Evolutionary conservation across 2,113 vertebrate species (phyloP), one percentile per base, ranked within the genome.

Genomic region (Willisornis vidua): DNA sequence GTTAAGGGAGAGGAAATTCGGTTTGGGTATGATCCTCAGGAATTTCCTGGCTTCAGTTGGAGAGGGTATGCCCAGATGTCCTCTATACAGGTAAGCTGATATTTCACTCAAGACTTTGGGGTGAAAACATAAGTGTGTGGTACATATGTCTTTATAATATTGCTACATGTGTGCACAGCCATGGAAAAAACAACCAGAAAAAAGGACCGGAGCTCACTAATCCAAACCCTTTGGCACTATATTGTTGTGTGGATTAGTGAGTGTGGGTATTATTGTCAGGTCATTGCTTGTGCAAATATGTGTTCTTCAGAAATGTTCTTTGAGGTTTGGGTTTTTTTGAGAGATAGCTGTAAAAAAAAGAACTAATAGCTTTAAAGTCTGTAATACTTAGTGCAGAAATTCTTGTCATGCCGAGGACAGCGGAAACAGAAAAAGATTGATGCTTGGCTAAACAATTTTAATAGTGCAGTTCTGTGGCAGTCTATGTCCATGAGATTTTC

Each of bases 41-140:
- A 98, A 88, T 99, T 99, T 96, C 99, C 98, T 58, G 75, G 79
- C 57, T 99, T 99, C 95, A 99, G 99, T 77, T 99, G 99, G 99
- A 98, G 98, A 94, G 99, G 99, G 51, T 99, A 99, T 37, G 98
- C 98, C 26, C 96, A 83, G 54, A 99, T 99, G 98, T 99, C 98
- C 54, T 85, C 98, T 2, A 92, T 98, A 68, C 99, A 99, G 97
- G 99, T 99, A 95, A 37, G 97, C 63, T 87, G 82, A 19, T 88
- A 73, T 52, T 61, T 58, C 6, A 2, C 26, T 86, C n/a, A 54
- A 72, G 45, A 19, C 29, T 45, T 29, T 17, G 20, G 46, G 10
- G 12, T 43, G 77, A 86, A 78, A 81, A 70, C 31, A 31, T 10
- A 63, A 18, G 22, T 25, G 16, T 19, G 2, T 23, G 48, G 37